Evolutionary conservation across 1,140 invertebrate species (phyloP).

Genomic region (Steinernema khuongi): DNA sequence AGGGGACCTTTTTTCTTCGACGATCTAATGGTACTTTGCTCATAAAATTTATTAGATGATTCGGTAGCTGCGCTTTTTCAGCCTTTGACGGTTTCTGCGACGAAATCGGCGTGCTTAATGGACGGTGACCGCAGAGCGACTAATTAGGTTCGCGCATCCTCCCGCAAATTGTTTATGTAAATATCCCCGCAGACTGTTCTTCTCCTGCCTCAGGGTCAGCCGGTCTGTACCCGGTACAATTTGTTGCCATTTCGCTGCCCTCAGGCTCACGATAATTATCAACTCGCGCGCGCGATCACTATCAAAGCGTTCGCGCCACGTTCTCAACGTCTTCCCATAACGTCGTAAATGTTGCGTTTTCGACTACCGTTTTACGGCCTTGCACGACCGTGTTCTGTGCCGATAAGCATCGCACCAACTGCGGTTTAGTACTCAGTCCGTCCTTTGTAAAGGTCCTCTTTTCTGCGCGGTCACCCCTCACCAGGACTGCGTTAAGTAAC

Average conservation of each 20-base stretch:
- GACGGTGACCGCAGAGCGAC: background rate
- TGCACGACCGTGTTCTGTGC: background rate
- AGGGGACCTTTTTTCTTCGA: background rate
- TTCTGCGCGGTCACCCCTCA: too few species aligned
- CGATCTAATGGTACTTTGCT: constrained; percentile 9
- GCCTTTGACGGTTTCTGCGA: background rate
- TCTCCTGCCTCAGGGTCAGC: background rate
- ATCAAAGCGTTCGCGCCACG: constrained; percentile 11
- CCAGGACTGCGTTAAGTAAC: too few species aligned
- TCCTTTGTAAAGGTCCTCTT: background rate
- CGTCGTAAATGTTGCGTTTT: constrained; percentile 15
- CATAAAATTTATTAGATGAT: constrained; percentile 14
- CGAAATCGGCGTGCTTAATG: background rate
- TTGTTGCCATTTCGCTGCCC: background rate
- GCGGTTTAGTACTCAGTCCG: background rate
- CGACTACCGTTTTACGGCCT: constrained; percentile 15
- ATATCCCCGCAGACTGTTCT: background rate
- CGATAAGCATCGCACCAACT: background rate
- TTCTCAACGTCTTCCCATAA: constrained; percentile 10
- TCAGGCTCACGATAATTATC: constrained; percentile 2
- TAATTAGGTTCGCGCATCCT: background rate
- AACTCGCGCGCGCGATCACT: constrained; percentile 4
- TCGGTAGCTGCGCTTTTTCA: background rate
- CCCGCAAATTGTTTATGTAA: background rate
- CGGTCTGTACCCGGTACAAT: background rate